Evolutionary conservation across 1,140 invertebrate genomes (phyloP).

Genomic region (Drosophila tsacasi): DNA sequence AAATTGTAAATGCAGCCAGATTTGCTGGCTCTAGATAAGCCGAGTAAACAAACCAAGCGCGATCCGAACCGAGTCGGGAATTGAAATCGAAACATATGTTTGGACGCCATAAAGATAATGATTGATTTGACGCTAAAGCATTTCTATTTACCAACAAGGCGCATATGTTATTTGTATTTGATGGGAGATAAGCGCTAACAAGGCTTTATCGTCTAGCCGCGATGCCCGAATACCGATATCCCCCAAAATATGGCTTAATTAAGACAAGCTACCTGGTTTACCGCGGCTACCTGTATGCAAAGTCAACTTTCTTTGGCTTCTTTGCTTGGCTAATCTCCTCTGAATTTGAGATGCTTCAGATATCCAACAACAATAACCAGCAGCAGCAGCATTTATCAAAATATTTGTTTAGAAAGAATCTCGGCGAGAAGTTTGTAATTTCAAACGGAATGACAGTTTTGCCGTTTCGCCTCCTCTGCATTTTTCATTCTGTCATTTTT

Average conservation of each 20-base stretch:
- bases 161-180: constrained; percentile 71
- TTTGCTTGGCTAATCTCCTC: constrained; percentile 35
- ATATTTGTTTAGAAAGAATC: constrained; percentile 52
- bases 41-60: constrained; percentile 14
- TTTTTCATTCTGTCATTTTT: constrained; percentile 78
- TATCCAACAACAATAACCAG: not conserved
- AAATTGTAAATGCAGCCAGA: constrained; percentile 65
- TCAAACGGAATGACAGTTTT: constrained; percentile 75
- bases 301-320: constrained; percentile 42
- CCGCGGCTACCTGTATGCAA: constrained; percentile 49
- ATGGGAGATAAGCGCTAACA: constrained; percentile 76
- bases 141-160: constrained; percentile 23
- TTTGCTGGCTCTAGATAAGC: constrained; percentile 52
- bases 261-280: constrained; percentile 37
- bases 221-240: constrained; percentile 64
- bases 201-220: constrained; percentile 45
- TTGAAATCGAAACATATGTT: constrained; percentile 67
- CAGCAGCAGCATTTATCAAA: constrained; percentile 55
- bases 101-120: constrained; percentile 68
- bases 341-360: constrained; percentile 15
- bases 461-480: constrained; percentile 71
- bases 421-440: constrained; percentile 66
- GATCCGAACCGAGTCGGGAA: constrained; percentile 6
- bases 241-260: constrained; percentile 65
- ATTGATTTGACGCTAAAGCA: constrained; percentile 68